Evolutionary conservation across 2,797 vertebrate genomes (phyloP), one percentile per base, ranked within the genome.

Genomic region (Melopsittacus undulatus): DNA sequence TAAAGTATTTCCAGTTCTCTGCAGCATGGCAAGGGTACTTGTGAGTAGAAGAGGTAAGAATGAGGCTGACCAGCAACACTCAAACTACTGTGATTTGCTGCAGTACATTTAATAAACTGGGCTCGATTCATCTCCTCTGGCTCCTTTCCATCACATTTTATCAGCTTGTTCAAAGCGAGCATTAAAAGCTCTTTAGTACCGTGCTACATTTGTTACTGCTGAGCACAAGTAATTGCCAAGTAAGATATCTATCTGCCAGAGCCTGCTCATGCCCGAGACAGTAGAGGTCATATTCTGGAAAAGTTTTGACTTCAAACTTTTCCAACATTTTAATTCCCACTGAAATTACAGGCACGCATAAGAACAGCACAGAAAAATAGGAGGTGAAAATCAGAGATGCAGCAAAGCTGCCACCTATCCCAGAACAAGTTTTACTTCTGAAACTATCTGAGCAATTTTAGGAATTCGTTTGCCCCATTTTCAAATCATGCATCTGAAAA

Each of bases 91-190:
- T 2, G 17, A 94, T 43, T 48, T 84, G 36, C 63, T 90, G 63
- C 56, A 66, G 48, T 56, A 59, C 7, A 73, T 64, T 86, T 90
- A 92, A 83, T 43, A 69, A 91, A 86, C 29, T 29, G 26, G 2
- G 1, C 18, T 82, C 13, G 1, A 63, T 78, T 89, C 5, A 83
- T 36, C 52, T 83, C 52, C 32, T 40, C 80, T 92, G 92, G 92
- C 80, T 95, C 61, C 40, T 48, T 76, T 91, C 91, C 87, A 92
- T 27, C 32, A 38, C 2, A 3, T 86, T 86, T 94, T 90, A 95
- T 77, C 91, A 87, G 56, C 78, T 87, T 89, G 61, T 14, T 95
- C 63, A 67, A 95, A 96, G 74, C 5, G 10, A 93, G n/a, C 74
- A 67, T 89, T 93, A 83, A 88, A 91, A 91, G 24, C 83, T 51